A percentile compares a stretch with the other conserved stretches of the same genome.
phyloP scores from a whole-genome alignment of 1,140 invertebrate genomes.

The Drosophila biarmipes region DNA sequence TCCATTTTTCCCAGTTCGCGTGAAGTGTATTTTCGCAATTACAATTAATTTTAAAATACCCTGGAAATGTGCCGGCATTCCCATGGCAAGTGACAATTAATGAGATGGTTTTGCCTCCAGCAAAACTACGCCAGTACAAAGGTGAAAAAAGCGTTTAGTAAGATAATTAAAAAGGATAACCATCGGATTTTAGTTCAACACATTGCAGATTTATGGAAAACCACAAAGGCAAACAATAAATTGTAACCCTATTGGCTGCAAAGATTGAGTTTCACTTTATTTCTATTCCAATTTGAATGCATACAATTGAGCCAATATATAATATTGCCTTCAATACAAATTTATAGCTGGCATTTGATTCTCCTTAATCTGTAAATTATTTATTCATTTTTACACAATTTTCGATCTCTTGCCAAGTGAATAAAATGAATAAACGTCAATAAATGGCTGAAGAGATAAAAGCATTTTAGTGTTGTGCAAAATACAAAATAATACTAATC shows the following conservation, averaged over 20 bases:
- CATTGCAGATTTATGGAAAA: neutral
- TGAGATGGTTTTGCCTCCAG: too few species aligned
- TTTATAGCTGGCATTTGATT: neutral
- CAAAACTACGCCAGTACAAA: neutral
- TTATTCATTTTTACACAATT: slow-evolving; percentile 4
- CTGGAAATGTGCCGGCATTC: slow-evolving; percentile 22
- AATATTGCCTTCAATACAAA: neutral
- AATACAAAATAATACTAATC: neutral
- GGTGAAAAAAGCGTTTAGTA: too few species aligned
- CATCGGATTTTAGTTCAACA: neutral
- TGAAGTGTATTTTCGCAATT: slow-evolving; percentile 26
- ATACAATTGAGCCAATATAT: too few species aligned
- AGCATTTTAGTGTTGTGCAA: slow-evolving; percentile 11
- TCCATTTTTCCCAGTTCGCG: slow-evolving; percentile 1
- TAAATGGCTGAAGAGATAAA: slow-evolving; percentile 15
- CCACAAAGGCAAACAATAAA: neutral
- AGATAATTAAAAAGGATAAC: too few species aligned
- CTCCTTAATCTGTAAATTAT: slow-evolving; percentile 1
- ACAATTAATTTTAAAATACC: slow-evolving; percentile 53
- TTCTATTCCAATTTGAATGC: neutral
- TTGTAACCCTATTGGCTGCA: neutral
- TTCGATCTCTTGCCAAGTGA: neutral
- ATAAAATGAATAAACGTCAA: slow-evolving; percentile 12
- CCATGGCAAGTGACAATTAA: slow-evolving; percentile 33
- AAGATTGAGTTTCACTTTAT: neutral